These are phyloP conservation scores for Rhinoptilus africanus DNA, from an alignment of 2,113 vertebrate species.

Conservation along the genomic window DNA sequence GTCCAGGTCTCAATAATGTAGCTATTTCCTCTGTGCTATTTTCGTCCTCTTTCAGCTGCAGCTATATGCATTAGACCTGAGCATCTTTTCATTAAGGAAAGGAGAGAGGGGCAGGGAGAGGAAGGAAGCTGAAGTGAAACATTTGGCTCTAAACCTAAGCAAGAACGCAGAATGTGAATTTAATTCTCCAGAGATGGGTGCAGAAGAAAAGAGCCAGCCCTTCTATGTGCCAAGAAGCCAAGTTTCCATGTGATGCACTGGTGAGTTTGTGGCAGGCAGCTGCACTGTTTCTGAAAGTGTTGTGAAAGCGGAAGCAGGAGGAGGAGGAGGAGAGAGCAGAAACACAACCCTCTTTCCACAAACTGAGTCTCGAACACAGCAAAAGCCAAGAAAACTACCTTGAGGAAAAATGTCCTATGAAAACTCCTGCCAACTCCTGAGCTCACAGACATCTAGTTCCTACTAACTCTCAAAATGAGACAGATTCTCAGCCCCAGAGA, in stretches of 20 bases:
- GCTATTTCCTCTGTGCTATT: background rate
- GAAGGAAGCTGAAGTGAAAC: conserved; percentile 4
- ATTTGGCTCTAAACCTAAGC: background rate
- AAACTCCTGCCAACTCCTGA: background rate
- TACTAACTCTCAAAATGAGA: background rate
- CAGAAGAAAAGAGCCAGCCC: background rate
- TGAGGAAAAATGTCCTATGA: background rate
- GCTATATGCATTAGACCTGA: background rate
- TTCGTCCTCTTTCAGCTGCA: background rate
- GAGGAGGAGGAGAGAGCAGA: background rate
- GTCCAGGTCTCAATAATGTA: background rate
- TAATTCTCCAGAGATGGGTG: background rate
- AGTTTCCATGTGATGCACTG: background rate
- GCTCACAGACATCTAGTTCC: background rate
- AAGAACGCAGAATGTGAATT: background rate
- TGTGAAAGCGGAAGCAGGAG: background rate
- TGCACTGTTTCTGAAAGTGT: conserved; percentile 2
- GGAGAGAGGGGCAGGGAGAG: background rate
- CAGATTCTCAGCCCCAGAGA: background rate
- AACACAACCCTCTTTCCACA: background rate
- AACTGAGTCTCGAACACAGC: background rate
- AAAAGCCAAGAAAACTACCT: background rate
- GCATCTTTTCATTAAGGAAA: background rate
- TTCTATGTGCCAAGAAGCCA: background rate
- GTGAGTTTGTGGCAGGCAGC: background rate